phyloP scores from a whole-genome alignment of 2,113 vertebrate genomes.

The Cavia aperea region DNA sequence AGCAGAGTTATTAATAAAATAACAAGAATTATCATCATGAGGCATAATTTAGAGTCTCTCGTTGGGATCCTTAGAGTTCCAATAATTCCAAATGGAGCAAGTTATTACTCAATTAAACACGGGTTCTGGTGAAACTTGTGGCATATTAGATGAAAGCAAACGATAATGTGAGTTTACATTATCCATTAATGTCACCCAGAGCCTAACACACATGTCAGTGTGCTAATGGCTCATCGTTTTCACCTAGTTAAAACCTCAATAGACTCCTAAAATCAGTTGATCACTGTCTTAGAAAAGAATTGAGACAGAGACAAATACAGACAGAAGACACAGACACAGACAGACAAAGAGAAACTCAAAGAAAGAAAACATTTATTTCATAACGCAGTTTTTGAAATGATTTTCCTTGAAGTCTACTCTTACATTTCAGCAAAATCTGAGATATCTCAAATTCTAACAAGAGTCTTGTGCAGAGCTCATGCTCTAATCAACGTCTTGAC shows the following conservation, averaged over 20 bases:
- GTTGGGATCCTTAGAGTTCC: slow-evolving; percentile 11
- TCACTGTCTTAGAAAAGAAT: neutral
- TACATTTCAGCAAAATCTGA: neutral
- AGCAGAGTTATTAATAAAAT: neutral
- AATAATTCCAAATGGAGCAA: slow-evolving; percentile 33
- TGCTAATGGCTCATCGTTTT: neutral
- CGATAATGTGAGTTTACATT: neutral
- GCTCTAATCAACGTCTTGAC: neutral
- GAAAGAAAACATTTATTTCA: neutral
- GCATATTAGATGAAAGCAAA: neutral
- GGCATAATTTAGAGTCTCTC: neutral
- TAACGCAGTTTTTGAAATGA: slow-evolving; percentile 1
- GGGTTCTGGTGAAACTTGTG: neutral
- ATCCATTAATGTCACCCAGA: neutral
- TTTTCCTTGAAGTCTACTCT: neutral
- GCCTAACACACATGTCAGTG: neutral
- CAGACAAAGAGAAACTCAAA: neutral
- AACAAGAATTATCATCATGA: neutral
- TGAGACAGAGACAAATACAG: neutral
- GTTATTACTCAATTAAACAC: neutral
- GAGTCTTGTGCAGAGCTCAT: neutral
- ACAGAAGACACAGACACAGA: neutral
- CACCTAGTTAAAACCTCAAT: slow-evolving; percentile 1
- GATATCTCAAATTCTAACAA: neutral
- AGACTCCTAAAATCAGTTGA: slow-evolving; percentile 18